These are phyloP conservation scores for Meloidogyne hapla DNA, from an alignment of 1,140 invertebrate genomes.

Conservation along the genomic window DNA sequence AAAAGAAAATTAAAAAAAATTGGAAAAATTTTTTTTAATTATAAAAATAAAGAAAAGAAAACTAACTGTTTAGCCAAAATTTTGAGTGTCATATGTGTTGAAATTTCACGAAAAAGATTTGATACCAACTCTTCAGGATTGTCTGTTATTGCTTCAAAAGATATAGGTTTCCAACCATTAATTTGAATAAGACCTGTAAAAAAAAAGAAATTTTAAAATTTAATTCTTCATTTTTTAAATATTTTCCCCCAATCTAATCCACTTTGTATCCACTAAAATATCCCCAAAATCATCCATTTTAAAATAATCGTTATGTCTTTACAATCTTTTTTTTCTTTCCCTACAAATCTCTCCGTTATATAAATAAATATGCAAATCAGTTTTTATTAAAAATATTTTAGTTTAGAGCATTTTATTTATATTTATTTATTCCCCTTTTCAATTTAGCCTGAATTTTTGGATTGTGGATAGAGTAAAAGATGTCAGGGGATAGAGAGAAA, in stretches of 20 bases:
- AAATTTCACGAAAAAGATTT: conserved; percentile 51
- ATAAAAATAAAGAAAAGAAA: conserved; percentile 24
- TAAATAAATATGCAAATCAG: not conserved
- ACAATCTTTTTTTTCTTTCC: not conserved
- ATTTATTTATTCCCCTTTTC: too few species aligned
- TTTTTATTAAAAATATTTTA: not conserved
- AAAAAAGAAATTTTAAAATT: not conserved
- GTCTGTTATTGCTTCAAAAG: conserved; percentile 53
- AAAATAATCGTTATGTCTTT: not conserved
- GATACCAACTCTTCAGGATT: conserved; percentile 48
- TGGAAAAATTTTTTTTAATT: conserved; percentile 9
- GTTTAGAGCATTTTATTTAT: too few species aligned
- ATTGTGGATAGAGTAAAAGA: too few species aligned
- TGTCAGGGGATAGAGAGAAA: too few species aligned
- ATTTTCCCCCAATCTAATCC: not conserved
- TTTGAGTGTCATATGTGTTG: conserved; percentile 50
- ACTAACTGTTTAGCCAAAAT: conserved; percentile 58
- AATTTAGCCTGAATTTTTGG: too few species aligned
- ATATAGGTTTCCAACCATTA: conserved; percentile 54
- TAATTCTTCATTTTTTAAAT: not conserved
- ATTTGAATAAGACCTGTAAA: conserved; percentile 52
- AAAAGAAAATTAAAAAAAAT: not conserved
- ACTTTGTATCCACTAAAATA: not conserved
- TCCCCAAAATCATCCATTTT: not conserved
- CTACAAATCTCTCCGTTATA: not conserved